Evolutionary conservation across 2,797 vertebrate genomes (phyloP), one percentile per base, ranked within the genome.

Genomic region (Enteromius paludinosus): DNA sequence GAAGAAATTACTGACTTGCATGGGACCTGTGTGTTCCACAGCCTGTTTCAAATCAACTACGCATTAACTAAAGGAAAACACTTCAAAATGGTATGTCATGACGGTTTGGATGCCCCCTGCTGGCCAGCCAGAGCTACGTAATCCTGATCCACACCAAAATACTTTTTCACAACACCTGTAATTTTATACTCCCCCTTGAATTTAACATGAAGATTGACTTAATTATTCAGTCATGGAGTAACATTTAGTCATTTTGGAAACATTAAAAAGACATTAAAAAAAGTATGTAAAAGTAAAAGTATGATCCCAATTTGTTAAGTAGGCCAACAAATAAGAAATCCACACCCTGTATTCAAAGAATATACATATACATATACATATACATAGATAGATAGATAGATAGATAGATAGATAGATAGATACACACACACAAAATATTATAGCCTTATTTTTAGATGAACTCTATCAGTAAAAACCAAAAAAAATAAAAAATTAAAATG

Each of bases 401-500:
- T 9, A 38, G 0, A 38, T 2, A 38, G 0, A 38, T 2, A 7
- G 0, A 38, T 9, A 38, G 0, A n/a, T n/a, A 33, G 0, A 33
- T 5, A 33, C 33, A 33, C 33, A 64, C 15, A 64, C 15, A 28
- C 23, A 61, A 61, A 25, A 64, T 64, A 64, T 33, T 64, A 8
- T 20, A 33, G 17, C 28, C 30, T n/a, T 68, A 43, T 14, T 54
- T 35, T 35, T 20, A 38, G 5, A 35, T 17, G n/a, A 54, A 62
- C 17, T 5, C 5, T 62, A 7, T 62, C 25, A 62, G 59, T 54
- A 54, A n/a, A n/a, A n/a, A n/a, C n/a, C n/a, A n/a, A n/a, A n/a
- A n/a, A n/a, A n/a, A n/a, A n/a, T n/a, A 52, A 52, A 52, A 2
- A 52, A 52, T 0, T 3, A 54, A n/a, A n/a, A 54, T 54, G 3